These are phyloP conservation scores for Scatophagus argus DNA, from an alignment of 2,113 vertebrate genomes.

Conservation along the genomic window DNA sequence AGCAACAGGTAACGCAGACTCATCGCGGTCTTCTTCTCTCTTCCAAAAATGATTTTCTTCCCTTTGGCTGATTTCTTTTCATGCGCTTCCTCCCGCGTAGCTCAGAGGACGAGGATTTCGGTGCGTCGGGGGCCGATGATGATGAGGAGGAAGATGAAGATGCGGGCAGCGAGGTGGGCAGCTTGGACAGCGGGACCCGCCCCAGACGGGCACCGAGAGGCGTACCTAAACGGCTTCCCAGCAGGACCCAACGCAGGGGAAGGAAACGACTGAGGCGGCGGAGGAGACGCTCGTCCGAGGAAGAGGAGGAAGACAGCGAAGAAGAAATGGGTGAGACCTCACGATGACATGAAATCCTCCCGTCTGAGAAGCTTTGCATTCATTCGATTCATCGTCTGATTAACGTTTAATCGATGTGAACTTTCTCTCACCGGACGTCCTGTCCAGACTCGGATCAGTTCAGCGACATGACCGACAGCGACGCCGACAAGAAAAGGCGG, in stretches of 20 bases:
- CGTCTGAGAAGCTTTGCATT: too few relatives aligned
- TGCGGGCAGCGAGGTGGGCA: constrained; percentile 87
- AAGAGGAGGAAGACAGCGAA: constrained; percentile 80
- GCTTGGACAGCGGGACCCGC: constrained; percentile 83
- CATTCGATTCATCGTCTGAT: too few relatives aligned
- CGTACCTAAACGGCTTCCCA: constrained; percentile 42
- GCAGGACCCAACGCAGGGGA: constrained; percentile 83
- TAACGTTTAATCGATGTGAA: too few relatives aligned
- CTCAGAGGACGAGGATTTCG: constrained; percentile 93
- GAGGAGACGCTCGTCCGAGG: constrained; percentile 76
- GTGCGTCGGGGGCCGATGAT: constrained; percentile 90
- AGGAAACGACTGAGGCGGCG: constrained; percentile 79
- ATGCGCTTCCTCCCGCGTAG: constrained; percentile 69
- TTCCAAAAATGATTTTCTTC: background rate
- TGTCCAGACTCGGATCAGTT: constrained; percentile 88
- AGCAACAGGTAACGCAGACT: constrained; percentile 90
- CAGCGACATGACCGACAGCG: constrained; percentile 90
- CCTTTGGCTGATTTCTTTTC: background rate
- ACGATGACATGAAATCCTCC: too few relatives aligned
- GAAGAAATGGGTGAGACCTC: constrained; percentile 82
- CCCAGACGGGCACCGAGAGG: constrained; percentile 66
- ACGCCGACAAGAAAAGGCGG: constrained; percentile 89
- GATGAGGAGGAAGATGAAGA: constrained; percentile 91
- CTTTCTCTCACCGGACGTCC: background rate
- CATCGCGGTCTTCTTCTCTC: too few relatives aligned